Percentiles rank a stretch among this genome's conserved stretches.
Conservation (phyloP, 2,113 vertebrate genomes). For the Nesogale talazaci region DNA sequence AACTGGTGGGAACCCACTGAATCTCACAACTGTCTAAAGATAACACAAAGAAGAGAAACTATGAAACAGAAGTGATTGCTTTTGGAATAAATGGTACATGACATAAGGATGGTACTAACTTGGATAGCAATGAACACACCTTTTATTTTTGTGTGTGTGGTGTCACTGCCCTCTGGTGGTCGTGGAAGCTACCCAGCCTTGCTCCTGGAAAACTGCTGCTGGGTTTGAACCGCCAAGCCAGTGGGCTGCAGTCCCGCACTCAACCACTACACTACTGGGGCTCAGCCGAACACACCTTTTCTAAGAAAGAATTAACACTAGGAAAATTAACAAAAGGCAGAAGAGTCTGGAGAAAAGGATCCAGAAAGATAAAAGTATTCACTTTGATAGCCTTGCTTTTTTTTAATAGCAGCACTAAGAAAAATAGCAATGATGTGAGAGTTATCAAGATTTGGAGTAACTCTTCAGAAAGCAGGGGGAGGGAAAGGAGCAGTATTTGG, state of each 20-base stretch:
- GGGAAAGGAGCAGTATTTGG: neutral
- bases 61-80: no score
- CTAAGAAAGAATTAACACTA: neutral
- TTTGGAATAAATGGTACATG: no score
- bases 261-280: no score
- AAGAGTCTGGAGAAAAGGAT: neutral
- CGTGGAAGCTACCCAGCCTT: no score
- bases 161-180: no score
- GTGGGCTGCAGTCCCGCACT: no score
- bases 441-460: neutral
- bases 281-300: neutral
- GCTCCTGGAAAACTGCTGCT: no score
- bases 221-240: no score
- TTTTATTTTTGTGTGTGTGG: no score
- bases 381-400: neutral
- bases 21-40: no score
- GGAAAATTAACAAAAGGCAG: neutral
- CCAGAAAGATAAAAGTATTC: neutral
- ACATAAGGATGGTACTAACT: neutral
- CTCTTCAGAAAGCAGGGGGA: accelerated
- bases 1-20: no score
- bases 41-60: no score
- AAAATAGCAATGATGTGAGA: neutral
- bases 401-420: neutral
- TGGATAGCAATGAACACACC: neutral